Base-by-base conservation (phyloP, 37 sponge, comb jelly and placozoan genomes). In the Amphimedon queenslandica region DNA sequence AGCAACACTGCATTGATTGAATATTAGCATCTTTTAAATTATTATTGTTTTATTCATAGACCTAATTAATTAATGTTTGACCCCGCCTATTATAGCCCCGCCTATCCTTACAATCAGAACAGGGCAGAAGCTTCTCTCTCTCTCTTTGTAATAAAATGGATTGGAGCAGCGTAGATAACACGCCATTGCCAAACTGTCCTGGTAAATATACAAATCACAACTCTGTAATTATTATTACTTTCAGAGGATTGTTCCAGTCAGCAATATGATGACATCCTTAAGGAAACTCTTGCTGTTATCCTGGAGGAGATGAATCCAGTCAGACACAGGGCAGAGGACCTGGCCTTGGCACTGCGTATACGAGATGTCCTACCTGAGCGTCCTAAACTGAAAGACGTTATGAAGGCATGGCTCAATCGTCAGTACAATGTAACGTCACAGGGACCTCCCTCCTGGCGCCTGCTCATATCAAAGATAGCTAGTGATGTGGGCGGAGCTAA, bases 51-150 rank as follows among this genome's bases (percentile, higher is more conserved):
- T 77, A 83, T 31, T 4, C 35, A 33, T 29, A 69, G 33, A 77
- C 77, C 64, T 36, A 28, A 11, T 64, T 33, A 32, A 83, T 72
- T 71, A 83, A 83, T 23, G 84, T 71, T 55, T 53, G 13, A 41
- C 77, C 63, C 23, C 35, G 40, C 30, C 58, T 40, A 20, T 32
- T 42, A 10, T 63, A 28, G 28, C 63, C 60, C 23, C 76, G 57
- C 28, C 66, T 72, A 64, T 83, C 77, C 24, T 83, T 29, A 30
- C 84, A 77, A 64, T n/a, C n/a, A n/a, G n/a, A n/a, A n/a, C n/a
- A n/a, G n/a, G n/a, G n/a, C 23, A 43, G 53, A 32, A 56, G 55
- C 43, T 83, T 66, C 31, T 77, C 84, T 1, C 11, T 5, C 18
- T 40, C 37, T 34, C 67, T 36, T 28, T 33, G 47, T n/a, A n/a